Conservation (phyloP, 2,113 vertebrate species). For the Hippolais icterina region DNA sequence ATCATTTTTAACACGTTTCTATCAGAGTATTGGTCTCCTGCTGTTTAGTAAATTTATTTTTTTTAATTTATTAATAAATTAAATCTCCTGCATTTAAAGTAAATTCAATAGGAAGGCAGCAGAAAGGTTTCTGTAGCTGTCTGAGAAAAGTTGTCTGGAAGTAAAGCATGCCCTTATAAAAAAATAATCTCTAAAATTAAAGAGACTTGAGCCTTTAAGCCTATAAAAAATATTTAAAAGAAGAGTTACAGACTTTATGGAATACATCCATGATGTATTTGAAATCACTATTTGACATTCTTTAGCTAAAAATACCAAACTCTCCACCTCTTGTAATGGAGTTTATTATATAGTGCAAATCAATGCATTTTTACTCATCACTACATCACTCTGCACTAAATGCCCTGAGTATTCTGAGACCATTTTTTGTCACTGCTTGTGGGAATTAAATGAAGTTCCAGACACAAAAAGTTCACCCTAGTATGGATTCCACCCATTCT, state of each 20-base stretch:
- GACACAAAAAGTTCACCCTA: not conserved
- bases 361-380: not conserved
- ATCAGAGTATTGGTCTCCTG: not conserved
- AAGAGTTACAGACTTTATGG: not conserved
- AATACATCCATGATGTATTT: not conserved
- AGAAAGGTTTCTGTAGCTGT: not conserved
- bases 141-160: not conserved
- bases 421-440: not conserved
- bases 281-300: not conserved
- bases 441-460: not conserved
- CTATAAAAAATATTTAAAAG: not conserved
- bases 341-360: not conserved
- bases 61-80: not conserved
- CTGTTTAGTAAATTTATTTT: not conserved
- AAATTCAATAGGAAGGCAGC: not conserved
- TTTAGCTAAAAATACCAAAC: not conserved
- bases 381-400: not conserved
- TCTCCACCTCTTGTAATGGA: not conserved
- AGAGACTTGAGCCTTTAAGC: not conserved
- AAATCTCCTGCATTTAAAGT: not conserved
- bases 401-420: not conserved
- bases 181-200: not conserved
- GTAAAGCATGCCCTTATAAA: not conserved
- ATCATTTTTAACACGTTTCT: constrained; percentile 53
- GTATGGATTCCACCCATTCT: not conserved